Percentiles rank a stretch among this genome's conserved stretches.
Conservation (phyloP, 2,113 vertebrate genomes). For the Serinus canaria region DNA sequence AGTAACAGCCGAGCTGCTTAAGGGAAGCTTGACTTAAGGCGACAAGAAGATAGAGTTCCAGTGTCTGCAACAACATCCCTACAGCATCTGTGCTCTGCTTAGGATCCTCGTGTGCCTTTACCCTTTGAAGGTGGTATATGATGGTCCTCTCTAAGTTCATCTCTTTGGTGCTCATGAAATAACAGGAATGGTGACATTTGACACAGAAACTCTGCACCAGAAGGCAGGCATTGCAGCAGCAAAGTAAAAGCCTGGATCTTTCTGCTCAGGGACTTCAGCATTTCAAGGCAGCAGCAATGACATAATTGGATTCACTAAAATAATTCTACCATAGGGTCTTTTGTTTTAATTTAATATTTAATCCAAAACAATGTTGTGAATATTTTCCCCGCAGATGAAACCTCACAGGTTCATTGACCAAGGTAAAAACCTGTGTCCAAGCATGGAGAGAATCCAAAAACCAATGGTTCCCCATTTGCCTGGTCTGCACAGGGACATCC, state of each 20-base stretch:
- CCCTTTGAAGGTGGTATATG: not conserved
- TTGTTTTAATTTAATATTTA: not conserved
- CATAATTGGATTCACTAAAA: not conserved
- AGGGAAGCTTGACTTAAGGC: not conserved
- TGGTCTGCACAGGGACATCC: not conserved
- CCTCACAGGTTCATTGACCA: not conserved
- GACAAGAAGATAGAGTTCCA: not conserved
- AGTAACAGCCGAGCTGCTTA: not conserved
- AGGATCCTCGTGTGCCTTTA: not conserved
- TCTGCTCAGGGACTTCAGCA: not conserved
- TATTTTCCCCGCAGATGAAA: not conserved
- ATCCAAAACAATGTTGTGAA: not conserved
- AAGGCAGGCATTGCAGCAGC: not conserved
- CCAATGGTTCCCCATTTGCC: not conserved
- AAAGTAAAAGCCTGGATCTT: not conserved
- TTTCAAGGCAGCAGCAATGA: not conserved
- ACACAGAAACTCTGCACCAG: not conserved
- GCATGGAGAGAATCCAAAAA: not conserved
- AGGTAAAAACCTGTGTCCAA: not conserved
- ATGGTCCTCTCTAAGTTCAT: not conserved
- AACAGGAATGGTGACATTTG: not conserved
- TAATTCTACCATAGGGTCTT: not conserved
- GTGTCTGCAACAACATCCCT: not conserved
- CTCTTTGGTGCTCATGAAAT: not conserved
- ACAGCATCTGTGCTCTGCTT: not conserved